Evolutionary conservation across 2,888 invertebrate species (phyloP).

Genomic region (Tortricodes alternella): DNA sequence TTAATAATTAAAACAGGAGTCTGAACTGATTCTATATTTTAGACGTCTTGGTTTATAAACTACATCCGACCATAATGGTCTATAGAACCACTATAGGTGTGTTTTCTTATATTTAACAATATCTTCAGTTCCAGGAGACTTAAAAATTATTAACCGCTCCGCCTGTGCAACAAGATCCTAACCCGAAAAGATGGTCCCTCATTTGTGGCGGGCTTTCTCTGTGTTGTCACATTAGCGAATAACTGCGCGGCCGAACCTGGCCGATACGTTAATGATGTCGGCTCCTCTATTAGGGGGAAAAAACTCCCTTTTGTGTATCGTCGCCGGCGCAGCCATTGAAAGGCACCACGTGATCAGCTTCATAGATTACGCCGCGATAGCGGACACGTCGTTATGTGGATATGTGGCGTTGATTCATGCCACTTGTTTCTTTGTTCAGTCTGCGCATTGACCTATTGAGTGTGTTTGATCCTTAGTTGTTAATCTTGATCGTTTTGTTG

Average conservation of each 20-base stretch:
- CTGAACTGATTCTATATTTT: no score
- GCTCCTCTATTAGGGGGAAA: conserved; percentile 70
- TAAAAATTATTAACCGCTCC: no score
- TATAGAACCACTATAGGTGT: no score
- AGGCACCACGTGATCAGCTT: conserved; percentile 32
- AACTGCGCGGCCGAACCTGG: conserved; percentile 68
- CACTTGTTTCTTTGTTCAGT: conserved; percentile 16
- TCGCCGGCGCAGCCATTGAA: conserved; percentile 32
- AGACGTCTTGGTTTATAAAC: no score
- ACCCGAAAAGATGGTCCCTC: conserved; percentile 73
- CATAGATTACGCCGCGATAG: conserved; percentile 29
- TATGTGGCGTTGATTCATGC: conserved; percentile 17
- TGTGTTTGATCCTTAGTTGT: no score
- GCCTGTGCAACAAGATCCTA: conserved; percentile 51
- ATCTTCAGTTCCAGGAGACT: no score
- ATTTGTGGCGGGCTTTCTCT: conserved; percentile 79
- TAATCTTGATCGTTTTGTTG: no score
- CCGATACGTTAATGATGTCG: conserved; percentile 81
- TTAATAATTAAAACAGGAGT: no score
- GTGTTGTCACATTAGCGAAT: conserved; percentile 82
- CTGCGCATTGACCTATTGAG: conserved; percentile 10
- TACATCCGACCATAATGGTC: no score
- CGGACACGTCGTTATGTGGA: conserved; percentile 8
- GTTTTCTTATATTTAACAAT: no score
- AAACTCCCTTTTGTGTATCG: conserved; percentile 65